Percentiles rank a stretch among this genome's conserved stretches.
These are phyloP conservation scores for Noctua janthina DNA, from an alignment of 2,888 invertebrate genomes.

Conservation along the genomic window DNA sequence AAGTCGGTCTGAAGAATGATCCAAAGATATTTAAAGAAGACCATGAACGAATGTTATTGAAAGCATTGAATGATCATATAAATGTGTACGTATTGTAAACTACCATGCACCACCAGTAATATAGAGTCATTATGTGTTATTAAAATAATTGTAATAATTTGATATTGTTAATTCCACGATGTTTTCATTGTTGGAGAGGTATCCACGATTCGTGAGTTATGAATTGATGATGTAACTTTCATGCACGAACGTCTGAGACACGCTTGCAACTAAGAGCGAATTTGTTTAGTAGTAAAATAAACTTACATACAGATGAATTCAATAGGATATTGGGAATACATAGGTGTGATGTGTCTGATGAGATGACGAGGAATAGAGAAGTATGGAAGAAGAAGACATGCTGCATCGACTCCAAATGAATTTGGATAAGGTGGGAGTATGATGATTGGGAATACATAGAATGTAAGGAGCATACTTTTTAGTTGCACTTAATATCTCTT, in stretches of 20 bases:
- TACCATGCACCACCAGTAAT: neutral
- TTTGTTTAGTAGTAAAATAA: neutral
- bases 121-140: slow-evolving; percentile 20
- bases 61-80: neutral
- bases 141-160: slow-evolving; percentile 32
- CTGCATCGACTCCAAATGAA: too few species aligned
- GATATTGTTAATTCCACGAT: slow-evolving; percentile 10
- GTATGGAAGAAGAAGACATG: too few species aligned
- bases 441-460: neutral
- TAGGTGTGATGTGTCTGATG: neutral
- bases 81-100: neutral
- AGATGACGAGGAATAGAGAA: too few species aligned
- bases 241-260: neutral
- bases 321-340: neutral
- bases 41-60: neutral
- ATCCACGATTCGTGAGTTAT: slow-evolving; percentile 17
- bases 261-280: slow-evolving; percentile 7
- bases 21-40: slow-evolving; percentile 17
- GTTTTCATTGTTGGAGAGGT: slow-evolving; percentile 8
- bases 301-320: neutral
- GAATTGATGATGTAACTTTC: neutral
- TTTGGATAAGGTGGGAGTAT: too few species aligned
- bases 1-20: neutral
- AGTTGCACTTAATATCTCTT: neutral
- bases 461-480: neutral